A percentile compares a stretch with the other conserved stretches of the same genome.
These are phyloP conservation scores for Acrobasis consociella DNA, from an alignment of 2,888 invertebrate species.

Conservation along the genomic window DNA sequence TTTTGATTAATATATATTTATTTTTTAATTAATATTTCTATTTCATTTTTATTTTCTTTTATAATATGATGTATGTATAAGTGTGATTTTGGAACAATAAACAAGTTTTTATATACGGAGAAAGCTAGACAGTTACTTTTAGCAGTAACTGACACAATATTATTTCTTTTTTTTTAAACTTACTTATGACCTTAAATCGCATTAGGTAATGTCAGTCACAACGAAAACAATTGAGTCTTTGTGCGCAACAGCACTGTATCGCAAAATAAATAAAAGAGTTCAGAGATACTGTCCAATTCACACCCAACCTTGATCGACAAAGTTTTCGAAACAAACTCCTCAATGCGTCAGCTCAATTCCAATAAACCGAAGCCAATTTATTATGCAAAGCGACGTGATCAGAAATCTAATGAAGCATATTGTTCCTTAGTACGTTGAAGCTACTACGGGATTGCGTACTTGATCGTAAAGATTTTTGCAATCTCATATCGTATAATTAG, in stretches of 20 bases:
- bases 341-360: slow-evolving; percentile 3
- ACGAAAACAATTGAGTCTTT: neutral
- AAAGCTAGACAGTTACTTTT: too few relatives aligned
- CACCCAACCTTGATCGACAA: slow-evolving; percentile 11
- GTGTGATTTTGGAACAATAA: too few relatives aligned
- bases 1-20: too few relatives aligned
- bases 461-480: neutral
- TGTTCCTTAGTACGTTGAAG: slow-evolving; percentile 15
- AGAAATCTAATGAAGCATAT: slow-evolving; percentile 24
- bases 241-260: neutral
- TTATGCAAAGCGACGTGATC: slow-evolving; percentile 30
- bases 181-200: neutral
- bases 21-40: too few relatives aligned
- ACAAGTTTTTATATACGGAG: too few relatives aligned
- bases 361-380: slow-evolving; percentile 23
- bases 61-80: too few relatives aligned
- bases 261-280: neutral
- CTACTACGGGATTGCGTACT: neutral
- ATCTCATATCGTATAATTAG: too few relatives aligned
- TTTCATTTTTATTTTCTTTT: too few relatives aligned
- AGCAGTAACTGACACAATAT: too few relatives aligned
- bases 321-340: slow-evolving; percentile 11
- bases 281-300: slow-evolving; percentile 1
- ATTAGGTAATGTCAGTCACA: neutral
- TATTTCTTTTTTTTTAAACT: too few relatives aligned